Conservation (phyloP, 2,888 invertebrate genomes). For the Villa cingulata region DNA sequence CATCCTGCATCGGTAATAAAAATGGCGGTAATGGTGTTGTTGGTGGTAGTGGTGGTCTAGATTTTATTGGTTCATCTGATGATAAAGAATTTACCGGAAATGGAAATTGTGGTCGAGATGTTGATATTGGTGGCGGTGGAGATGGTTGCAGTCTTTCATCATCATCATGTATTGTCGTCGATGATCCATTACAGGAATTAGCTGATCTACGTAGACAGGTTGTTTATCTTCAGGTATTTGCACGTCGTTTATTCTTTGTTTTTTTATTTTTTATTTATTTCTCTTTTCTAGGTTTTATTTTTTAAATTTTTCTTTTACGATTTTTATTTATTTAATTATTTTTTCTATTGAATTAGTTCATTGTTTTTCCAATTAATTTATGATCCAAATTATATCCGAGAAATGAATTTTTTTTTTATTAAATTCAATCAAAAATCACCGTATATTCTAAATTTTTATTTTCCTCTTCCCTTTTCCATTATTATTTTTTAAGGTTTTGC, state of each 20-base stretch:
- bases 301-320: too few species aligned
- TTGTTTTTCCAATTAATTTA: too few species aligned
- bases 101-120: not conserved
- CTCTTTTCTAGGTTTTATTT: not conserved
- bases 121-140: slow-evolving; percentile 23
- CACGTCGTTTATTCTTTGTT: slow-evolving; percentile 22
- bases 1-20: slow-evolving; percentile 28
- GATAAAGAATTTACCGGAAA: too few species aligned
- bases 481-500: too few species aligned
- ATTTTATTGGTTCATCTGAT: too few species aligned
- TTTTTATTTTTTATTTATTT: not conserved
- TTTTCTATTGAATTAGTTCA: too few species aligned
- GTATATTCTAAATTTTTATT: too few species aligned
- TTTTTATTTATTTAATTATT: too few species aligned
- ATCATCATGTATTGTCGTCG: slow-evolving; percentile 33
- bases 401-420: too few species aligned
- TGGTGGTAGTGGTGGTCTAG: slow-evolving; percentile 38
- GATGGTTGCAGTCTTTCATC: slow-evolving; percentile 41
- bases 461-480: too few species aligned
- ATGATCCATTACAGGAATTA: slow-evolving; percentile 53
- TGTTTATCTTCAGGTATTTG: slow-evolving; percentile 59
- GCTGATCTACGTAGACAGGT: slow-evolving; percentile 70
- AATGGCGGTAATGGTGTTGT: slow-evolving; percentile 18
- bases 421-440: too few species aligned
- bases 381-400: too few species aligned